Evolutionary conservation across 2,113 vertebrate genomes (phyloP), one percentile per base, ranked within the genome.

Genomic region (Aplodontia rufa): DNA sequence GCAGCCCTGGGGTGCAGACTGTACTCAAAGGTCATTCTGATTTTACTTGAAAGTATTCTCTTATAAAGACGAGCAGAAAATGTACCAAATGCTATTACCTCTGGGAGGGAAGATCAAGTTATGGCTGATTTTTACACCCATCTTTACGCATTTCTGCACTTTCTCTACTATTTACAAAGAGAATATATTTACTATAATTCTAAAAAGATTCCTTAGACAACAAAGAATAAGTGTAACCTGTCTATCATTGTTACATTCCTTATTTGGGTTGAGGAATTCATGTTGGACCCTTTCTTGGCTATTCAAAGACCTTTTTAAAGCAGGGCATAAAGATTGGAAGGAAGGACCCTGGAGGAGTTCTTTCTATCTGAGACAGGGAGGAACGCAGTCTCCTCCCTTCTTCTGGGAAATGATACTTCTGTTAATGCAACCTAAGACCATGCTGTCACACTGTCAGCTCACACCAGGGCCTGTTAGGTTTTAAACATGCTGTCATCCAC

Each of bases 261-360:
- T 28, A 60, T 26, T 85, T 47, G 9, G 62, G 37, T 81, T 75
- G 28, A 22, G 53, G 74, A 51, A 75, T 91, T 68, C 78, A 62
- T 68, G 55, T 20, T 81, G n/a, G 42, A 95, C 58, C 4, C 24
- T 85, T 8, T 22, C 24, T 71, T 60, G 42, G 42, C 42, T 81
- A 35, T 37, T 90, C 87, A 93, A 81, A 83, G 83, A 89, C 51
- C 80, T 84, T 90, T 87, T 79, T 47, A 55, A 91, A 96, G 42
- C 19, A 22, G 20, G 16, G 12, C 78, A 32, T 17, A 16, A 8
- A 55, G 81, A 58, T 30, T 74, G 80, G 32, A 80, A 49, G 40
- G 45, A 6, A 81, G 74, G 42, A 53, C 47, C 80, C 47, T 28
- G 51, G 55, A 19, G 32, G 11, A 1, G 58, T 26, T 76, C 47